phyloP scores from a whole-genome alignment of 2,888 invertebrate genomes.

The Aspidiotus rigidus region DNA sequence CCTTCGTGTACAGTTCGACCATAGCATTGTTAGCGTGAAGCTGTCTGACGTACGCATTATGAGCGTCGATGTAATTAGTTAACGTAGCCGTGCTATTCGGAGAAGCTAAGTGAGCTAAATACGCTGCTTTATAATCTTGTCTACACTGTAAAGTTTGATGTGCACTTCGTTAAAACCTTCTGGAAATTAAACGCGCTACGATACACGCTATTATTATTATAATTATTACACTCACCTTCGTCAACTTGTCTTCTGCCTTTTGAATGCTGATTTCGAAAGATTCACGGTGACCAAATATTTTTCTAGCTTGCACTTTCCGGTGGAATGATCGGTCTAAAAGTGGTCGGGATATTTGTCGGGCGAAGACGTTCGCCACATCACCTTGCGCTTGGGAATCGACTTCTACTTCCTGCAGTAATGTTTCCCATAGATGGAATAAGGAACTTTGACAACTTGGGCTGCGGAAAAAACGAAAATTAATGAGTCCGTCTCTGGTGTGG shows the following conservation, averaged over 20 bases:
- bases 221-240: constrained; percentile 52
- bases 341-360: constrained; percentile 67
- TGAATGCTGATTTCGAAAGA: constrained; percentile 78
- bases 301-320: constrained; percentile 81
- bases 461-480: constrained; percentile 36
- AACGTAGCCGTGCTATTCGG: constrained; percentile 49
- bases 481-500: no score
- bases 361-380: constrained; percentile 71
- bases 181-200: not conserved
- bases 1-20: constrained; percentile 77
- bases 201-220: no score
- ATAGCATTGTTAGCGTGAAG: constrained; percentile 86
- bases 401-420: constrained; percentile 79
- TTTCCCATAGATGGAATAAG: constrained; percentile 84
- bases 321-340: constrained; percentile 79
- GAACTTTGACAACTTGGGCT: constrained; percentile 71
- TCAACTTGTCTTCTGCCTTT: constrained; percentile 71
- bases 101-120: constrained; percentile 64
- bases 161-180: not conserved
- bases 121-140: constrained; percentile 76
- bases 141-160: constrained; percentile 57
- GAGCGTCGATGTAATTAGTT: constrained; percentile 74
- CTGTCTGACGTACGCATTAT: constrained; percentile 89
- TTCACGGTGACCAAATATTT: constrained; percentile 82
- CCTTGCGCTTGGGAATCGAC: constrained; percentile 76